Evolutionary conservation across 2,797 vertebrate species (phyloP).

Genomic region (Saguinus oedipus): DNA sequence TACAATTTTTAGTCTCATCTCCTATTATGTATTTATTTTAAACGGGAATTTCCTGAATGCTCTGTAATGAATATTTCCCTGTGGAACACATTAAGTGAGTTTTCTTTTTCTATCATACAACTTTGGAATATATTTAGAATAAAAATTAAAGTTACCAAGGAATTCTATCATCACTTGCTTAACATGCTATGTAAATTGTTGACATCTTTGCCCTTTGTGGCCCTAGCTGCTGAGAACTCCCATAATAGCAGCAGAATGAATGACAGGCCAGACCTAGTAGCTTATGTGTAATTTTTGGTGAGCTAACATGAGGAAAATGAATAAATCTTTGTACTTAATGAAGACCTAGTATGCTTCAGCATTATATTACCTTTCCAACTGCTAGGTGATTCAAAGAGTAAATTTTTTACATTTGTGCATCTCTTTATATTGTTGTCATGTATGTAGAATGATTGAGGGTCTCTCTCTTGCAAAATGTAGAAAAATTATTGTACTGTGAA

Average conservation of each 20-base stretch:
- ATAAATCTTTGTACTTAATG: not conserved
- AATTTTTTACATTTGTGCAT: not conserved
- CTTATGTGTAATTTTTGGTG: conserved; percentile 19
- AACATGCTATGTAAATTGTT: not conserved
- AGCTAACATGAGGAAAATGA: not conserved
- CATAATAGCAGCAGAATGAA: not conserved
- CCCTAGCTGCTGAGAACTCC: not conserved
- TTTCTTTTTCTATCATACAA: not conserved
- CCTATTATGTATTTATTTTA: conserved; percentile 39
- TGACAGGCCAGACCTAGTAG: not conserved
- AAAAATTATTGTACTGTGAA: not conserved
- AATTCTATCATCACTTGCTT: conserved; percentile 49
- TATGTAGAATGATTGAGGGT: not conserved
- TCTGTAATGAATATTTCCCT: not conserved
- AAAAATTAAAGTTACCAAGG: not conserved
- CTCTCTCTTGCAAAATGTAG: not conserved
- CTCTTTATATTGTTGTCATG: not conserved
- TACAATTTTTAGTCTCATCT: not conserved
- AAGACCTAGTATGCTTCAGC: not conserved
- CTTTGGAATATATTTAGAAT: not conserved
- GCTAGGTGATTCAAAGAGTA: not conserved
- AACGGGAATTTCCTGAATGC: not conserved
- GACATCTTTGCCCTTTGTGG: not conserved
- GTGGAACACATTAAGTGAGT: not conserved
- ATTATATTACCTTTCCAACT: not conserved